Evolutionary conservation across 2,113 vertebrate genomes (phyloP).

Genomic region (Halichoeres trimaculatus): DNA sequence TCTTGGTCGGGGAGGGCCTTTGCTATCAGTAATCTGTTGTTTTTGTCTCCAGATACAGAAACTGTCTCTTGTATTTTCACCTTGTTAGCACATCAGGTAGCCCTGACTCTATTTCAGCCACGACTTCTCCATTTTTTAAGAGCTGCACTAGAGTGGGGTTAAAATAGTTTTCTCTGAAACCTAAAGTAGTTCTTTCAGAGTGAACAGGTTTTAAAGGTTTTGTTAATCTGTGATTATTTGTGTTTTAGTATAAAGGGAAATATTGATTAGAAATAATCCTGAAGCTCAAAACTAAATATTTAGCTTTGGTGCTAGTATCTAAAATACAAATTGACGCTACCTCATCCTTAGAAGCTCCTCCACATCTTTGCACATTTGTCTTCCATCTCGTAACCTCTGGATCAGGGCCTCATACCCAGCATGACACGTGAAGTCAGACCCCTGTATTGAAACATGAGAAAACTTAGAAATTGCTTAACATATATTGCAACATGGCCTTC

Average conservation of each 20-base stretch:
- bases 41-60: background rate
- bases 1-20: too few relatives aligned
- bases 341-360: constrained; percentile 94
- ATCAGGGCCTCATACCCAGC: constrained; percentile 88
- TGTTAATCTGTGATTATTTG: too few relatives aligned
- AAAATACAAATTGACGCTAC: constrained; percentile 55
- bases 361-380: constrained; percentile 93
- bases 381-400: constrained; percentile 89
- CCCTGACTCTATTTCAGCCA: background rate
- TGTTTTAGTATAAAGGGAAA: too few relatives aligned
- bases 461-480: constrained; percentile 36
- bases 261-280: too few relatives aligned
- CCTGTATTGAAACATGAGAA: constrained; percentile 74
- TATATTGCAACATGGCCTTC: constrained; percentile 52
- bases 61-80: background rate
- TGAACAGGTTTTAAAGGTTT: too few relatives aligned
- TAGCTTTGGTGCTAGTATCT: too few relatives aligned
- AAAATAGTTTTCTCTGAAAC: background rate
- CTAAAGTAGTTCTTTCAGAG: too few relatives aligned
- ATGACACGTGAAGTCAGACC: constrained; percentile 87
- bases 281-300: too few relatives aligned
- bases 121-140: too few relatives aligned
- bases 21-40: too few relatives aligned
- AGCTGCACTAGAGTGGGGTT: too few relatives aligned
- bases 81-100: background rate